Evolutionary conservation across 2,888 invertebrate species (phyloP).

Genomic region (Cremastobaeus sp.): DNA sequence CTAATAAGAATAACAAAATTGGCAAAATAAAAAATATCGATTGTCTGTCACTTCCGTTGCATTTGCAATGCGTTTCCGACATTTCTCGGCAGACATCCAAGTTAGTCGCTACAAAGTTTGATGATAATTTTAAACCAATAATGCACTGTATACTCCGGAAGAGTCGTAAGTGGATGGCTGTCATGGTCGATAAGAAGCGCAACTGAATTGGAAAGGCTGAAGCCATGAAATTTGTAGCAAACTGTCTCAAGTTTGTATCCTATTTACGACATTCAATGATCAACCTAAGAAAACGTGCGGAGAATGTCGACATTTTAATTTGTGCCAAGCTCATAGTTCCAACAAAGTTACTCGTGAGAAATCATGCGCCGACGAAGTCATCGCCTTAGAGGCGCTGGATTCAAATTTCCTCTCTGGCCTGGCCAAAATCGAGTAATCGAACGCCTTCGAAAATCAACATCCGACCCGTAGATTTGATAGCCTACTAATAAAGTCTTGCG

Average conservation of each 20-base stretch:
- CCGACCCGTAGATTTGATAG: too few relatives aligned
- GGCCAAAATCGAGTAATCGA: too few relatives aligned
- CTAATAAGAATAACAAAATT: too few relatives aligned
- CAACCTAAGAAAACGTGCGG: slow-evolving; percentile 45
- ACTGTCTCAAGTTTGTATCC: slow-evolving; percentile 53
- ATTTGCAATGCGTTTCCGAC: slow-evolving; percentile 24
- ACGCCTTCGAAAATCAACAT: too few relatives aligned
- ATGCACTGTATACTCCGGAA: slow-evolving; percentile 54
- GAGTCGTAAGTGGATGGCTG: slow-evolving; percentile 62
- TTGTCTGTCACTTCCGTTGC: slow-evolving; percentile 19
- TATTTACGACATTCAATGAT: slow-evolving; percentile 50
- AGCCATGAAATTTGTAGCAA: slow-evolving; percentile 56
- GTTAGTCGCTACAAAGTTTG: slow-evolving; percentile 55
- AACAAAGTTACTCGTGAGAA: slow-evolving; percentile 33
- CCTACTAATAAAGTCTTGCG: too few relatives aligned
- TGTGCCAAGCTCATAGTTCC: slow-evolving; percentile 33
- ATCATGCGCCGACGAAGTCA: slow-evolving; percentile 16
- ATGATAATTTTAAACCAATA: slow-evolving; percentile 61
- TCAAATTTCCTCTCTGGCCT: slow-evolving; percentile 14
- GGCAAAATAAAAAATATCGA: slow-evolving; percentile 29
- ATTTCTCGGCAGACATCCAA: slow-evolving; percentile 42
- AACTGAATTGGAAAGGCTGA: slow-evolving; percentile 46
- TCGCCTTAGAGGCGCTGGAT: slow-evolving; percentile 23
- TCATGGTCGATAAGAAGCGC: slow-evolving; percentile 58
- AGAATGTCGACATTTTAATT: slow-evolving; percentile 51